Evolutionary conservation across 2,113 vertebrate genomes (phyloP), one percentile per base, ranked within the genome.

Genomic region (Nothocercus julius): DNA sequence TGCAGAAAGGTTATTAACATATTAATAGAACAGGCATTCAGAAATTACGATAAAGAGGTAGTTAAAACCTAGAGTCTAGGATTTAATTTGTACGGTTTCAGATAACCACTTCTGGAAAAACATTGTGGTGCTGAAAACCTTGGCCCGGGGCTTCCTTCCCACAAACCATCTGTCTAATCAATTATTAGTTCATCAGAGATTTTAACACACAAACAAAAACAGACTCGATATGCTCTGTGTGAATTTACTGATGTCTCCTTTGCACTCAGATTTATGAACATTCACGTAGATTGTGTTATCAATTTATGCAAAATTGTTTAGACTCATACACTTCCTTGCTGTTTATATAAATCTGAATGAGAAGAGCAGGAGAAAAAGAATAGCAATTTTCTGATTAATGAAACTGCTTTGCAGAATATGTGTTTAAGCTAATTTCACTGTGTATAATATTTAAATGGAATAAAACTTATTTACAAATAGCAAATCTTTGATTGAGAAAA

Each of bases 151-250:
- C 38, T 87, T 90, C 38, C 49, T 49, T 94, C 76, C 87, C 64
- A 94, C 44, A 87, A 59, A 38, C 70, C 61, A 89, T 73, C 76
- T 97, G 53, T 59, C 47, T 87, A 63, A 45, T 92, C 81, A 93
- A 42, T 92, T 69, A 92, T 68, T 94, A 88, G 79, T 89, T 97
- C 73, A 91, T 91, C 90, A 83, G 84, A 91, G 74, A 61, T 15
- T 73, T 61, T 91, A 74, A 62, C 21, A 53, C 38, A 44, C 22
- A 77, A 64, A 85, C 17, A 67, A 92, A 88, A 91, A 3, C 38
- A 59, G 63, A 30, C 54, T 28, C 20, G 13, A 56, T 19, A 51
- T 16, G 51, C 17, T 70, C 30, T 79, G 3, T 27, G 36, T 59
- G 78, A 67, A 42, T 51, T 67, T 81, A 68, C 21, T 7, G 25